Conservation (phyloP, 2,113 vertebrate species). For the Cavia aperea region DNA sequence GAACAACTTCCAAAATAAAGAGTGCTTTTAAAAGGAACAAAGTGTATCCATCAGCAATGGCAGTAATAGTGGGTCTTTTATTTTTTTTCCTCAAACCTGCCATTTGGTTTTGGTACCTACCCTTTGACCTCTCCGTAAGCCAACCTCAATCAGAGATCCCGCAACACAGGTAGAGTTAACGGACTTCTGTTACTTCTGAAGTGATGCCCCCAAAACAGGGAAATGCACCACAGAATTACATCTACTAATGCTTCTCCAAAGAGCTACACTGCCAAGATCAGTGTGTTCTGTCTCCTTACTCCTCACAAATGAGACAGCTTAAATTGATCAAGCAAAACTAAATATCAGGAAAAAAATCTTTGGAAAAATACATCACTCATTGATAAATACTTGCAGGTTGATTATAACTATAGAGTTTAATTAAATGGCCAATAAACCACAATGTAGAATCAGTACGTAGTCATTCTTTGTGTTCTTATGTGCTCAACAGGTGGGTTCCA, state of each 20-base stretch:
- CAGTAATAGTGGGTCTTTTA: neutral
- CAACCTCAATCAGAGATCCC: neutral
- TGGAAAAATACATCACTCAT: neutral
- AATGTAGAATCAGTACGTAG: neutral
- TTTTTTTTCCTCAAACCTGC: neutral
- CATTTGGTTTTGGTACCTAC: neutral
- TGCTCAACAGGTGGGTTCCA: neutral
- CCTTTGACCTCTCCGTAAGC: neutral
- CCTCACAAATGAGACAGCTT: neutral
- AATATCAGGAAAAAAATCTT: neutral
- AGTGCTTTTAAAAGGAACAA: constrained; percentile 13
- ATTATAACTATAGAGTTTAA: neutral
- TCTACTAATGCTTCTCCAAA: neutral
- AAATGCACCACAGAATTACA: neutral
- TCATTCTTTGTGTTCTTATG: neutral
- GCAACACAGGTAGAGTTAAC: neutral
- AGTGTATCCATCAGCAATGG: neutral
- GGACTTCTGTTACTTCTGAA: neutral
- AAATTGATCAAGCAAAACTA: neutral
- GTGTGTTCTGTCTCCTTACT: neutral
- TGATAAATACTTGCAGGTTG: neutral
- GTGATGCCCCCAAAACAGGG: neutral
- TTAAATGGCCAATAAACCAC: neutral
- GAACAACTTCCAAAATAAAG: constrained; percentile 47
- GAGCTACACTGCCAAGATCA: neutral